These are phyloP conservation scores for Rhodeus uyekii DNA, from an alignment of 2,797 vertebrate species.

Conservation along the genomic window DNA sequence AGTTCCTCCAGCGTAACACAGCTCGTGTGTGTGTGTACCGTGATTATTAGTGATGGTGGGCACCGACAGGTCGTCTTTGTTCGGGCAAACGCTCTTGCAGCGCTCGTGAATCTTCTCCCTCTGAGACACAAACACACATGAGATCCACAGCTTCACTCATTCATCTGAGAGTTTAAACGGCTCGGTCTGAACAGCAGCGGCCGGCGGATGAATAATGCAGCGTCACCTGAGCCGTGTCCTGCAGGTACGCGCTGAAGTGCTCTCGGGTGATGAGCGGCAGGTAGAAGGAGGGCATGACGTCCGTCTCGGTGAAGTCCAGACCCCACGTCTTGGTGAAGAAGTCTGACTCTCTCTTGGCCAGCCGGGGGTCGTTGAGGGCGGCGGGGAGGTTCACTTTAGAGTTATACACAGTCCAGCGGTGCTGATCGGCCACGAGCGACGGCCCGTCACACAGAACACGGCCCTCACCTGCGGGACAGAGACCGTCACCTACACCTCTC, in stretches of 20 bases:
- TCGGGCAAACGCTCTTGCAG: slow-evolving; percentile 88
- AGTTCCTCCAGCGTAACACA: background rate
- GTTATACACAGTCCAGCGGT: slow-evolving; percentile 95
- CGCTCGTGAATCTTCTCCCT: slow-evolving; percentile 91
- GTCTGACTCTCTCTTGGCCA: slow-evolving; percentile 96
- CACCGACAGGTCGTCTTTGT: slow-evolving; percentile 85
- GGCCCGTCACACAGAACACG: slow-evolving; percentile 85
- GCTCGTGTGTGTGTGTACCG: slow-evolving; percentile 75
- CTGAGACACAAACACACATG: slow-evolving; percentile 68
- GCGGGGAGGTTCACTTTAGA: slow-evolving; percentile 98
- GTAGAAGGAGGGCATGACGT: slow-evolving; percentile 92
- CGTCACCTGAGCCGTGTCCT: slow-evolving; percentile 88
- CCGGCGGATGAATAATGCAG: slow-evolving; percentile 35
- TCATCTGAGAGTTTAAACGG: no score
- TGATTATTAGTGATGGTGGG: slow-evolving; percentile 81
- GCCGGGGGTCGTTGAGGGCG: slow-evolving; percentile 94
- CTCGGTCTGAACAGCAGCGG: no score
- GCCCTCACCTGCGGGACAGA: slow-evolving; percentile 76
- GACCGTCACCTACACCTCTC: background rate
- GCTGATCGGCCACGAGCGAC: slow-evolving; percentile 92
- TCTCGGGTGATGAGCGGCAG: slow-evolving; percentile 93
- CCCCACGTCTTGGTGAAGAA: slow-evolving; percentile 99
- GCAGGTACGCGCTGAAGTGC: slow-evolving; percentile 87
- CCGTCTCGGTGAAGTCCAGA: slow-evolving; percentile 92
- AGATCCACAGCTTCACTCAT: no score